These are phyloP conservation scores for Hippocampus kuda DNA, from an alignment of 2,797 vertebrate species.

Conservation along the genomic window DNA sequence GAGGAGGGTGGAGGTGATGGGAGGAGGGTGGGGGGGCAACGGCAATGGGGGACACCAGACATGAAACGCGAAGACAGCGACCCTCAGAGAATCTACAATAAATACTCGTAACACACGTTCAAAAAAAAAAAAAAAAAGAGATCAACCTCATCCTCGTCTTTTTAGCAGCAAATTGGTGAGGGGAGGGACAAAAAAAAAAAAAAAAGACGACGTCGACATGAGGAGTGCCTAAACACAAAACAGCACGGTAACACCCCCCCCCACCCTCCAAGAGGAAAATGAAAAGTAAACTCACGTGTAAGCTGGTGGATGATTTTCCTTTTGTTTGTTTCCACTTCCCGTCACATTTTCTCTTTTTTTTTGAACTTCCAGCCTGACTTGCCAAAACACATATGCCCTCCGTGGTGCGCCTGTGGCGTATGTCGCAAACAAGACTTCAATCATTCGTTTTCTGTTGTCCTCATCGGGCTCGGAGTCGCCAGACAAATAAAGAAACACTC, in stretches of 20 bases:
- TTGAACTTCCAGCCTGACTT: background rate
- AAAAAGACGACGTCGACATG: constrained; percentile 5
- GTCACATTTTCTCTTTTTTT: background rate
- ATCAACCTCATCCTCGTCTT: background rate
- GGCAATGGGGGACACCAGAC: constrained; percentile 34
- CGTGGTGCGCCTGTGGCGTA: too few species aligned
- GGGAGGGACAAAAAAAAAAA: background rate
- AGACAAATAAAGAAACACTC: too few species aligned
- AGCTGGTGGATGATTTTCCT: background rate
- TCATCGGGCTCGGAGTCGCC: too few species aligned
- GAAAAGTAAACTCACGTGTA: background rate
- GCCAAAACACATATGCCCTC: background rate
- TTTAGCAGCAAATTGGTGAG: constrained; percentile 4
- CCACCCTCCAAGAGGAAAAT: background rate
- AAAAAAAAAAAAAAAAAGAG: background rate
- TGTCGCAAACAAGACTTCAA: too few species aligned
- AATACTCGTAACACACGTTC: background rate
- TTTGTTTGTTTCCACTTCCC: background rate
- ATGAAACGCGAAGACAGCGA: background rate
- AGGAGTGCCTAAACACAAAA: constrained; percentile 52
- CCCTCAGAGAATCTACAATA: background rate
- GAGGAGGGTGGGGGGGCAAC: background rate
- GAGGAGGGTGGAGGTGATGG: background rate
- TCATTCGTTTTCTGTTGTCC: too few species aligned
- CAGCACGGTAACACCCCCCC: too few species aligned